phyloP scores from a whole-genome alignment of 1,140 invertebrate genomes.

The Procambarus clarkii region DNA sequence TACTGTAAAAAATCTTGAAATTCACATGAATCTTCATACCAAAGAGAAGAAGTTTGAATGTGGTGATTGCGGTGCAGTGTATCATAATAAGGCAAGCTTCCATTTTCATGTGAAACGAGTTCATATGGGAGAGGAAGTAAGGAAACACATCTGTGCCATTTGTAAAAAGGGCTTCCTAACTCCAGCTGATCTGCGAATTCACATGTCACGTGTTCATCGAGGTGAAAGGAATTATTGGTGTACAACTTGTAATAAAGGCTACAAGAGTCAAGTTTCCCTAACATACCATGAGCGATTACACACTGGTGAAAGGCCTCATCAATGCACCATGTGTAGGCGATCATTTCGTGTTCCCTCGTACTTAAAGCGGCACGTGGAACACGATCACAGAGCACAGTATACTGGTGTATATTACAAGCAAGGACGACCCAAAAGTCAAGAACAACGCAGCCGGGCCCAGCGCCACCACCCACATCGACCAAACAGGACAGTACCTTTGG shows the following conservation, averaged over 20 bases:
- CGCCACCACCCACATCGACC: constrained; percentile 15
- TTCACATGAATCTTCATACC: constrained; percentile 67
- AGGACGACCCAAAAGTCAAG: constrained; percentile 51
- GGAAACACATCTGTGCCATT: constrained; percentile 47
- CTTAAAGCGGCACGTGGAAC: constrained; percentile 65
- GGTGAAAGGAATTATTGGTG: constrained; percentile 67
- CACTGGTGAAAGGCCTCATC: constrained; percentile 65
- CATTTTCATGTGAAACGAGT: constrained; percentile 62
- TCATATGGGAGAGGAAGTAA: constrained; percentile 57
- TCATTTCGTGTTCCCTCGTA: constrained; percentile 63
- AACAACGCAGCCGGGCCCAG: constrained; percentile 22
- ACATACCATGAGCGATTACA: constrained; percentile 65
- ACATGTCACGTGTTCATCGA: constrained; percentile 59
- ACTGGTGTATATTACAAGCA: constrained; percentile 61
- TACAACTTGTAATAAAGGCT: constrained; percentile 63
- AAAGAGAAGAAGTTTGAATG: constrained; percentile 59
- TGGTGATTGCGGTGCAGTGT: constrained; percentile 52
- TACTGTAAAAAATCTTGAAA: constrained; percentile 51
- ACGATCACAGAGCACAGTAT: constrained; percentile 63
- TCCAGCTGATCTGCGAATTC: constrained; percentile 47
- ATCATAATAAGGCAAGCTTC: constrained; percentile 63
- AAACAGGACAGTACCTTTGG: neutral
- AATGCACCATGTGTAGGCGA: constrained; percentile 56
- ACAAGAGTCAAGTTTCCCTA: constrained; percentile 65
- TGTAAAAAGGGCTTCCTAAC: constrained; percentile 59